Evolutionary conservation across 2,888 invertebrate genomes (phyloP).

Genomic region (Alsophila aescularia): DNA sequence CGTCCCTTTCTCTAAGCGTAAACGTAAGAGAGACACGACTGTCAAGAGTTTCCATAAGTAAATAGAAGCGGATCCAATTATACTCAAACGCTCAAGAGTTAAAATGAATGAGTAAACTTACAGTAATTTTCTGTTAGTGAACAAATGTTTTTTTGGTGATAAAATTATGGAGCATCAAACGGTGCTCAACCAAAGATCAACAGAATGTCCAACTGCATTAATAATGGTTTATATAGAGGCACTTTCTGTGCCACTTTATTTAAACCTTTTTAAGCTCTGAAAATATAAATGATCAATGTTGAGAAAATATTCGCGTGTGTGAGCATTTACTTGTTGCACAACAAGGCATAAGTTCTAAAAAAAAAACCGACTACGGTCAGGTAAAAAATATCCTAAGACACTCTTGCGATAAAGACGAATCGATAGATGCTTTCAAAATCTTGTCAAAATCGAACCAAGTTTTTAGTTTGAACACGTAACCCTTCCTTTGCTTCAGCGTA

Average conservation of each 20-base stretch:
- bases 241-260: neutral
- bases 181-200: no score
- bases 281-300: neutral
- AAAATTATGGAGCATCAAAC: slow-evolving; percentile 7
- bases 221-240: neutral
- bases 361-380: no score
- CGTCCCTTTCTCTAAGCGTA: slow-evolving; percentile 15
- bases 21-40: slow-evolving; percentile 13
- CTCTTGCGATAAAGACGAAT: no score
- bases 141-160: slow-evolving; percentile 24
- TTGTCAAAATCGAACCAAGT: no score
- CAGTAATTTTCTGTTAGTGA: slow-evolving; percentile 19
- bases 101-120: slow-evolving; percentile 21
- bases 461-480: no score
- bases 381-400: no score
- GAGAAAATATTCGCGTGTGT: neutral
- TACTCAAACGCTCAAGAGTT: slow-evolving; percentile 22
- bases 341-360: no score
- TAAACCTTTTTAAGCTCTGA: no score
- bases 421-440: no score
- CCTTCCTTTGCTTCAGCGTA: no score
- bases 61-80: slow-evolving; percentile 35
- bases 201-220: neutral
- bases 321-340: no score
- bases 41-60: slow-evolving; percentile 26